Evolutionary conservation across 2,888 invertebrate species (phyloP), one percentile per base, ranked within the genome.

Genomic region (Protonemura montana): DNA sequence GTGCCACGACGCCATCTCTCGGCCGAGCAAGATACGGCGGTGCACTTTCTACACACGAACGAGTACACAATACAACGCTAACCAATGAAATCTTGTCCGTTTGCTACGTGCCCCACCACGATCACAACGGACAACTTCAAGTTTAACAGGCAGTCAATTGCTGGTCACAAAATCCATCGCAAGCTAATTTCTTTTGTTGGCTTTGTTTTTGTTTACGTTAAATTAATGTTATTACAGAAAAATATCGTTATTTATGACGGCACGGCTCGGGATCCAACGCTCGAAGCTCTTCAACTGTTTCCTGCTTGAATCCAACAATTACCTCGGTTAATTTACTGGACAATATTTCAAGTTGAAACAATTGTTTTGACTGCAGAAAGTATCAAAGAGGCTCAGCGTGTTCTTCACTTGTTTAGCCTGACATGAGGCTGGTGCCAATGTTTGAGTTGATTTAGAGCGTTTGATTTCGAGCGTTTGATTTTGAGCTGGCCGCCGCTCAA

Each of bases 161-260:
- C 87, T 87, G 87, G 87, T 87, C 87, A 83, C 87, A 87, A 86
- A 86, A 83, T 85, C 86, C 83, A 82, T 85, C 85, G 78, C 76
- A 84, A 85, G 86, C 42, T 41, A 84, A 41, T 29, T 29, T 81
- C 28, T 81, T 81, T 81, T 29, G 30, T 81, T 81, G 10, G 29
- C n/a, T 81, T 81, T 81, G 10, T 29, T 10, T 81, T 81, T 81
- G 29, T 81, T 81, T 16, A 35, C 21, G 42, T 28, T 41, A 41
- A 41, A 82, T 59, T 59, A 59, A 59, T 59, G 59, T 59, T 59
- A 59, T 59, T 59, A 59, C 59, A 59, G 59, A 59, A 59, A 59
- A 59, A 59, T 59, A 59, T 59, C 1, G 59, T 59, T 59, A 59
- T 59, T 10, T 59, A 21, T 59, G 59, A 21, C 59, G 59, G 21